Conservation (phyloP, 2,113 vertebrate species). For the Taurulus bubalis region DNA sequence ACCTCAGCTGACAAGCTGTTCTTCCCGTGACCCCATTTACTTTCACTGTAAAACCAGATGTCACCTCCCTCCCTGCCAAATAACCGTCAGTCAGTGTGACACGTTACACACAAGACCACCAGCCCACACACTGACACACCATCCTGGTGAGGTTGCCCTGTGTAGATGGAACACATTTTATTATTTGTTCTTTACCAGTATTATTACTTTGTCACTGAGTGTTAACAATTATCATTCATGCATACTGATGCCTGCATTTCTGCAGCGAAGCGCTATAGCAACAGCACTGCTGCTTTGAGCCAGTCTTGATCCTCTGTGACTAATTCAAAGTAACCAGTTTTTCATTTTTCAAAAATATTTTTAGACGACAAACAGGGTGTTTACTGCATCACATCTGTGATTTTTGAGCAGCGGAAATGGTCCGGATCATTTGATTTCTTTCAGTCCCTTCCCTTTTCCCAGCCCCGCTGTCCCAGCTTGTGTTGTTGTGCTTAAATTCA, state of each 20-base stretch:
- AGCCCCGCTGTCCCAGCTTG: not conserved
- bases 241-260: constrained; percentile 34
- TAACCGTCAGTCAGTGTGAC: constrained; percentile 66
- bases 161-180: not conserved
- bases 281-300: constrained; percentile 25
- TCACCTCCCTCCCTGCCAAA: constrained; percentile 68
- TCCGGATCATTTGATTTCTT: constrained; percentile 34
- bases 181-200: constrained; percentile 24
- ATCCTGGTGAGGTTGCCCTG: not conserved
- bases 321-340: constrained; percentile 26
- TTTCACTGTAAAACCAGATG: constrained; percentile 79
- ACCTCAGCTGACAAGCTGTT: constrained; percentile 76
- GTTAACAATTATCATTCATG: constrained; percentile 36
- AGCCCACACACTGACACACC: constrained; percentile 42
- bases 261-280: constrained; percentile 34
- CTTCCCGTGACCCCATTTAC: constrained; percentile 77
- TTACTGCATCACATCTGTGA: constrained; percentile 35
- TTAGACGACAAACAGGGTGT: constrained; percentile 30
- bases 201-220: constrained; percentile 20
- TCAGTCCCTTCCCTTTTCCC: constrained; percentile 12
- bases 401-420: constrained; percentile 28
- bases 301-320: constrained; percentile 38
- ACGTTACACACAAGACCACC: constrained; percentile 39
- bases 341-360: constrained; percentile 27
- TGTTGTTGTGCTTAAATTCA: constrained; percentile 43